Evolutionary conservation across 2,888 invertebrate species (phyloP).

Genomic region (Prenolepis imparis): DNA sequence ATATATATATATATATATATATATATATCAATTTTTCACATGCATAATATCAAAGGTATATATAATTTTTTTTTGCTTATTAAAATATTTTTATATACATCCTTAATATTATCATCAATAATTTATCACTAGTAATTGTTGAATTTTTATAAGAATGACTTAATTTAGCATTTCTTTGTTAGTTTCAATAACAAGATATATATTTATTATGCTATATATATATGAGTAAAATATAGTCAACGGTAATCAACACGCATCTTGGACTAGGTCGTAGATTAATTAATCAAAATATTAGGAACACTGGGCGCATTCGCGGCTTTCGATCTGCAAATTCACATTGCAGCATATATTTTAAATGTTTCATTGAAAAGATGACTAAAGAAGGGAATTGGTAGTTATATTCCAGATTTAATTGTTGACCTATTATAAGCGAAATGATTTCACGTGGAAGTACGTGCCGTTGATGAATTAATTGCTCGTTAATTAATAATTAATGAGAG

Average conservation of each 20-base stretch:
- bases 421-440: not conserved
- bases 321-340: slow-evolving; percentile 14
- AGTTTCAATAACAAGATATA: slow-evolving; percentile 3
- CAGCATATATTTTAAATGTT: not conserved
- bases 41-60: not conserved
- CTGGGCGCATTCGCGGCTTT: not conserved
- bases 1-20: not conserved
- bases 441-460: not conserved
- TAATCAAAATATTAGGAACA: slow-evolving; percentile 30
- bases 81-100: not conserved
- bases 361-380: not conserved
- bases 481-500: not conserved
- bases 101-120: not conserved
- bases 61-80: not conserved
- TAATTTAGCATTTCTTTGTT: slow-evolving; percentile 2
- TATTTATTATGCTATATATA: slow-evolving; percentile 3
- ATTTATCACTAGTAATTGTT: not conserved
- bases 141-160: not conserved
- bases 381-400: not conserved
- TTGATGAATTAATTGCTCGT: not conserved
- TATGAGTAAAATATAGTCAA: not conserved
- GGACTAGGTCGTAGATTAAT: slow-evolving; percentile 15
- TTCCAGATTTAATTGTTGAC: not conserved
- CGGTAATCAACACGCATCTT: not conserved
- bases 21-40: not conserved